Evolutionary conservation across 2,888 invertebrate genomes (phyloP).

Genomic region (Nebria salina): DNA sequence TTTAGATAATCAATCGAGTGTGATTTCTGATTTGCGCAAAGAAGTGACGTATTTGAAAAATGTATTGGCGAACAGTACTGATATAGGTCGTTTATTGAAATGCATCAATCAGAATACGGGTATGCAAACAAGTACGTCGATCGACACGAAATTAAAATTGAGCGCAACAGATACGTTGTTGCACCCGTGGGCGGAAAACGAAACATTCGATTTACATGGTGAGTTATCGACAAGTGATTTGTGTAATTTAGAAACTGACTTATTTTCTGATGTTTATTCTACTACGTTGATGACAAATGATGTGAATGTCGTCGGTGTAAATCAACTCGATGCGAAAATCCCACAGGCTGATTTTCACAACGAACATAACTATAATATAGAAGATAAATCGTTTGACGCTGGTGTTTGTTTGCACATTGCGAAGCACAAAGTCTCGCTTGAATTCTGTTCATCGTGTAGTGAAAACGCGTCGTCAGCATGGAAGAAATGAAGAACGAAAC

Average conservation of each 20-base stretch:
- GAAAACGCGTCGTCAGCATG: conserved; percentile 60
- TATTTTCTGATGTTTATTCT: conserved; percentile 41
- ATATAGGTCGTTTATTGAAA: conserved; percentile 64
- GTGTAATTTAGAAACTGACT: conserved; percentile 40
- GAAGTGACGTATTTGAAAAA: conserved; percentile 68
- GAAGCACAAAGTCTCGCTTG: conserved; percentile 67
- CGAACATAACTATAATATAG: conserved; percentile 57
- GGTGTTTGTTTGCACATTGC: conserved; percentile 70
- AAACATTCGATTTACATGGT: conserved; percentile 34
- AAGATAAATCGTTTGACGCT: conserved; percentile 54
- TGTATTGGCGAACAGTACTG: conserved; percentile 66
- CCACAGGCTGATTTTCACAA: conserved; percentile 32
- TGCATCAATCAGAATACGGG: conserved; percentile 61
- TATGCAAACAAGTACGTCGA: conserved; percentile 58
- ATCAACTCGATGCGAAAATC: conserved; percentile 5
- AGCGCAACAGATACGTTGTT: conserved; percentile 44
- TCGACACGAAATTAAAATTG: conserved; percentile 53
- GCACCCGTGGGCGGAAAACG: conserved; percentile 52
- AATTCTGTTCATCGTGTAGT: conserved; percentile 68
- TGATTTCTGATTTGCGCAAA: conserved; percentile 63
- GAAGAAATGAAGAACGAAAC: conserved; percentile 50
- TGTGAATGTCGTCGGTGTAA: background rate
- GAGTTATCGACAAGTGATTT: conserved; percentile 34
- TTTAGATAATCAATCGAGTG: conserved; percentile 63
- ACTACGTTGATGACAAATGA: background rate